phyloP scores from a whole-genome alignment of 2,888 invertebrate genomes.

The Phalangium opilio region DNA sequence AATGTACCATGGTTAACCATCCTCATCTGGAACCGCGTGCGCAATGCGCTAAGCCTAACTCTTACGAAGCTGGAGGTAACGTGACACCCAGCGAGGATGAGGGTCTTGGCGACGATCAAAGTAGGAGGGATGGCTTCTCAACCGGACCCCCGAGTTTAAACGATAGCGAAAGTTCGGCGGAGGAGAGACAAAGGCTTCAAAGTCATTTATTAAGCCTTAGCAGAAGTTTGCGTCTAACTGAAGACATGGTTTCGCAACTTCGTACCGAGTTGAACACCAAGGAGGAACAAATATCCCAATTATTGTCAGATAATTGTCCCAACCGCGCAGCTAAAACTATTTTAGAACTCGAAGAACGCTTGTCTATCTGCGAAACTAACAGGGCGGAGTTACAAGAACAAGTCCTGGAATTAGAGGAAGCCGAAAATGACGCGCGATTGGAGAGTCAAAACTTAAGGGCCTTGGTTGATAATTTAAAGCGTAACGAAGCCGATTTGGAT shows the following conservation, averaged over 20 bases:
- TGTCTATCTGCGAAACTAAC: conserved; percentile 10
- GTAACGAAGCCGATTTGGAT: not conserved
- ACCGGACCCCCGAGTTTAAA: conserved; percentile 17
- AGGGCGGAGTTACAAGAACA: conserved; percentile 41
- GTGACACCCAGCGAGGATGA: conserved; percentile 16
- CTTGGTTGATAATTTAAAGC: conserved; percentile 9
- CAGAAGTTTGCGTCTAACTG: conserved; percentile 8
- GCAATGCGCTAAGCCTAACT: no score
- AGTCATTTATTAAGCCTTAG: conserved; percentile 1
- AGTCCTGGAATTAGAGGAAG: conserved; percentile 55
- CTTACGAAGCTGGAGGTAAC: not conserved
- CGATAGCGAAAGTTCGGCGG: conserved; percentile 11
- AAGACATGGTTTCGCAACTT: not conserved
- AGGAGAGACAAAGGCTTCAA: not conserved
- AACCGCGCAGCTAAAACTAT: conserved; percentile 23
- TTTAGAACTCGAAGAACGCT: conserved; percentile 36
- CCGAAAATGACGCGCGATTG: conserved; percentile 54
- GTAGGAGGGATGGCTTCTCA: conserved; percentile 12
- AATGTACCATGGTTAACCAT: no score
- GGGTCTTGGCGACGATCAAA: conserved; percentile 16
- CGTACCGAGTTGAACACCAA: not conserved
- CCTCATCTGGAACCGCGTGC: no score
- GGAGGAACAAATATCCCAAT: not conserved
- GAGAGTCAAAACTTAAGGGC: conserved; percentile 38
- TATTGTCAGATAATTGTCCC: not conserved